Conservation (phyloP, 1,140 invertebrate species). For the Penaeus vannamei region DNA sequence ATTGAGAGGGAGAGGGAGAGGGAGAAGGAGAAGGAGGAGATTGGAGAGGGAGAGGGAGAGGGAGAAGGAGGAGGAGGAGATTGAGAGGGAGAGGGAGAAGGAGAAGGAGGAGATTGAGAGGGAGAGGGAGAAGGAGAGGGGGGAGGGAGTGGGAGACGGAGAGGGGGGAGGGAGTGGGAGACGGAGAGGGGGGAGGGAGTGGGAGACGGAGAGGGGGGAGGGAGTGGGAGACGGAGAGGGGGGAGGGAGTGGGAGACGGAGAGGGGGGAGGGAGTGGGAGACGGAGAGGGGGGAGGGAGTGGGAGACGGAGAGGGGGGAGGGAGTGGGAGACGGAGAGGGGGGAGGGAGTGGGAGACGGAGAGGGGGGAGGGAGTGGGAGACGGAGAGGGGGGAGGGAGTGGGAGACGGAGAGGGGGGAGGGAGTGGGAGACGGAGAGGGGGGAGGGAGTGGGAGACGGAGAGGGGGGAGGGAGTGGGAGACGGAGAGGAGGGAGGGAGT, state of each 20-base stretch:
- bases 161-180: neutral
- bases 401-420: neutral
- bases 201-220: neutral
- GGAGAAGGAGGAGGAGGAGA: neutral
- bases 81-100: neutral
- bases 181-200: neutral
- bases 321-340: neutral
- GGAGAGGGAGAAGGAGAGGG: neutral
- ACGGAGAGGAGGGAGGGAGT: neutral
- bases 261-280: neutral
- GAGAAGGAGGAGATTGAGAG: too few relatives aligned
- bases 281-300: neutral
- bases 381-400: neutral
- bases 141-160: neutral
- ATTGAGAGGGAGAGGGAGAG: neutral
- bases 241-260: neutral
- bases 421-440: neutral
- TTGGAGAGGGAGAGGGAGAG: too few relatives aligned
- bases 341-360: neutral
- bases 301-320: neutral
- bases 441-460: neutral
- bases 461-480: neutral
- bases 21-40: neutral
- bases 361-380: neutral
- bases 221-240: neutral